Conservation (phyloP, 2,888 invertebrate genomes). For the Drosophila colorata region DNA sequence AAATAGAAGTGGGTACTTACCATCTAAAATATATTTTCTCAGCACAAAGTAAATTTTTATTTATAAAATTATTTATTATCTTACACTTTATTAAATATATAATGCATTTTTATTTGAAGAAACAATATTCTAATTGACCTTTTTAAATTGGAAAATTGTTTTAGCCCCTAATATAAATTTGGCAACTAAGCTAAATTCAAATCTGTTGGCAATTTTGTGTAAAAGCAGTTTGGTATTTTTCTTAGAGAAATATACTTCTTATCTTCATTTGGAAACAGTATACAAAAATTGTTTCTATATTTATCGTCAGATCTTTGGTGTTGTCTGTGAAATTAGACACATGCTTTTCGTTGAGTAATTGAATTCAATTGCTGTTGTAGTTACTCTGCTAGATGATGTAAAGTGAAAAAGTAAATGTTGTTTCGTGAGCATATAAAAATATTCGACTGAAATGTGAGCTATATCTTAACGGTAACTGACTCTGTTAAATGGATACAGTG, state of each 20-base stretch:
- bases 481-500: conserved; percentile 13
- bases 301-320: conserved; percentile 30
- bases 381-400: conserved; percentile 1
- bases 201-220: no score
- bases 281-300: conserved; percentile 43
- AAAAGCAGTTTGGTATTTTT: no score
- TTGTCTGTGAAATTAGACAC: conserved; percentile 48
- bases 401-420: conserved; percentile 11
- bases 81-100: no score
- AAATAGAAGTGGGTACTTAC: background rate
- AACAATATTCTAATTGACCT: no score
- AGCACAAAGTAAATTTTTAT: no score
- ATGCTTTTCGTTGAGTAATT: conserved; percentile 64
- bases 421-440: background rate
- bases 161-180: no score
- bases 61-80: no score
- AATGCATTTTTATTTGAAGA: no score
- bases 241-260: background rate
- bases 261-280: conserved; percentile 12
- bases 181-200: no score
- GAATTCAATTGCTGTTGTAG: conserved; percentile 58
- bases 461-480: background rate
- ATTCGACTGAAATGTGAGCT: background rate
- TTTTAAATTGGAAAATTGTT: background rate
- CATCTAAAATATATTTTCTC: background rate